Base-by-base conservation (phyloP, 1,140 invertebrate genomes). In the Zaprionus tsacasi region DNA sequence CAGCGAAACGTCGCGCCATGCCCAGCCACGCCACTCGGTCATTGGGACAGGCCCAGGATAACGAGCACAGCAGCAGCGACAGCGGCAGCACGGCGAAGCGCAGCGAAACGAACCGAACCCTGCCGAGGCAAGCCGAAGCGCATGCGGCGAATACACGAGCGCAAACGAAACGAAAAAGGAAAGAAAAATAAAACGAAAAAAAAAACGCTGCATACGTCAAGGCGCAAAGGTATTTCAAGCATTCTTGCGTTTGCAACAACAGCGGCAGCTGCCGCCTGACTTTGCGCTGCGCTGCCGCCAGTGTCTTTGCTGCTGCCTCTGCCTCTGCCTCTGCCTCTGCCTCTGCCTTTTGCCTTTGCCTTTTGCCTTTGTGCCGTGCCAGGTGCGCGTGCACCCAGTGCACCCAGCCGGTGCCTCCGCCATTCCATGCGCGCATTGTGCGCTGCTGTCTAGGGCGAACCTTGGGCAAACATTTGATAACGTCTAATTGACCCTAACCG, bases 41-140 rank as follows among this genome's bases (percentile, higher is more conserved):
- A 87, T 87, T 87, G 82, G 82, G 82, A 87, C 82, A 87, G 79
- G 82, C 82, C 78, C 79, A 79, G 79, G 59, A 82, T 60, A 60
- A 43, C 43, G 58, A 66, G 60, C 56, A 11, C 17, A 10, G 30
- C 21, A 17, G 17, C 21, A 15, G 12, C 45, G 36, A 17, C 45
- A 38, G 52, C 52, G 59, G 15, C 15, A 55, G 11, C 17, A 17
- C 10, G 45, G 10, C 4, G 17, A 21, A 21, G 45, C 45, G 45
- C 13, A 43, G 15, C 7, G 2, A 43, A 58, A 7, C 33, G 35
- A 58, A 58, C 17, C 15, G 35, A 38, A 10, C 6, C 30, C n/a
- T 8, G 35, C 57, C 21, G n/a, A 6, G 21, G 40, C n/a, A 0
- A 15, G 40, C 40, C n/a, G n/a, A 15, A 7, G 6, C 13, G 6